Evolutionary conservation across 2,113 vertebrate genomes (phyloP), one percentile per base, ranked within the genome.

Genomic region (Pomatorhinus ruficollis): DNA sequence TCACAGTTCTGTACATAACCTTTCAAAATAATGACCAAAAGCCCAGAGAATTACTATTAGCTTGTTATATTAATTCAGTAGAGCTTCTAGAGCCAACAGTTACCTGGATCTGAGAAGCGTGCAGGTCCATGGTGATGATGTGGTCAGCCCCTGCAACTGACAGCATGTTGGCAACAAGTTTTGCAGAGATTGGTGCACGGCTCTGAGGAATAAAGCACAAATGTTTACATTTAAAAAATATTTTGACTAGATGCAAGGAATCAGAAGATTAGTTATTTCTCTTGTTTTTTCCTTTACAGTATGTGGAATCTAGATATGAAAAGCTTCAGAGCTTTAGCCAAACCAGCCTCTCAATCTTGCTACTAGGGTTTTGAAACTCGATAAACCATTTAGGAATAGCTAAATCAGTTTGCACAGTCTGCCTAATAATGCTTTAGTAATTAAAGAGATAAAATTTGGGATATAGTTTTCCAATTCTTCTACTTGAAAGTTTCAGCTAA

Each of bases 71-170:
- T 25, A 54, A 44, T 42, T 83, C 52, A 75, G 37, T 8, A 47
- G 21, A 91, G 15, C 16, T 35, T 31, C 35, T 68, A 61, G 68
- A 86, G 17, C 6, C 11, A 15, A 10, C 4, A 60, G 94, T 85
- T 83, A 99, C 99, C 99, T 99, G 99, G 91, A 99, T 99, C 97
- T 99, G 99, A 24, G 99, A 99, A n/a, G 99, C 99, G 40, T 99
- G 99, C 35, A 99, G 98, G 91, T 99, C 99, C 99, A 99, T 99
- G 87, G 99, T 99, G 97, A 99, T 99, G 95, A 99, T 99, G 97
- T 99, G 99, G 96, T 99, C 99, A 4, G 99, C 99, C 20, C 99
- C 99, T 7, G 99, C 99, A 63, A 99, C 99, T 1, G 99, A 99
- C 45, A 99, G 95, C 99, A 99, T 99, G 93, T 99, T 99, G 63